These are phyloP conservation scores for Pelecanoides urinatrix DNA, from an alignment of 2,113 vertebrate genomes.

Conservation along the genomic window DNA sequence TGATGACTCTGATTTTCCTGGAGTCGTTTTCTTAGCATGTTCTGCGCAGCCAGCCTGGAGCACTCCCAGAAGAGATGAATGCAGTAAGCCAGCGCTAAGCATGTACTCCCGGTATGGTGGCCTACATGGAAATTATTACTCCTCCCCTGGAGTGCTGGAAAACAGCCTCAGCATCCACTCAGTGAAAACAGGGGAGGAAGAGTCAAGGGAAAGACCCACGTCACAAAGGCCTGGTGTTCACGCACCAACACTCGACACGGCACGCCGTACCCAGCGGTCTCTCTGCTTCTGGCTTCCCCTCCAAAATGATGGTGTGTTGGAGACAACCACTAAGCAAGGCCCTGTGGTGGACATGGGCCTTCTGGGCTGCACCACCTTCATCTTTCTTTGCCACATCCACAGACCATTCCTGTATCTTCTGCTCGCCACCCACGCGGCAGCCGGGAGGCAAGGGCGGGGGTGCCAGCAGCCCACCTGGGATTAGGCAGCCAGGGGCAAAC, in stretches of 20 bases:
- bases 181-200: neutral
- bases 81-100: neutral
- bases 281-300: neutral
- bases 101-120: neutral
- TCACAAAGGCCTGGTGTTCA: neutral
- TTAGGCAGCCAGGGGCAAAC: neutral
- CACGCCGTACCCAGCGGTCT: neutral
- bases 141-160: neutral
- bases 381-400: neutral
- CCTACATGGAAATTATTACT: neutral
- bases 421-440: neutral
- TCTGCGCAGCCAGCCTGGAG: neutral
- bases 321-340: neutral
- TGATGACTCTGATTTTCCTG: slow-evolving; percentile 22
- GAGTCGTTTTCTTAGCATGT: neutral
- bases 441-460: neutral
- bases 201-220: neutral
- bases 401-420: neutral
- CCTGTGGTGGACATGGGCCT: neutral
- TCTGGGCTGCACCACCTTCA: neutral
- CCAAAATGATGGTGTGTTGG: neutral
- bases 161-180: neutral
- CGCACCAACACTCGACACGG: rapidly evolving
- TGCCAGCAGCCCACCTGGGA: neutral
- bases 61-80: neutral